phyloP scores from a whole-genome alignment of 2,888 invertebrate genomes.

The Drosophila subquinaria region DNA sequence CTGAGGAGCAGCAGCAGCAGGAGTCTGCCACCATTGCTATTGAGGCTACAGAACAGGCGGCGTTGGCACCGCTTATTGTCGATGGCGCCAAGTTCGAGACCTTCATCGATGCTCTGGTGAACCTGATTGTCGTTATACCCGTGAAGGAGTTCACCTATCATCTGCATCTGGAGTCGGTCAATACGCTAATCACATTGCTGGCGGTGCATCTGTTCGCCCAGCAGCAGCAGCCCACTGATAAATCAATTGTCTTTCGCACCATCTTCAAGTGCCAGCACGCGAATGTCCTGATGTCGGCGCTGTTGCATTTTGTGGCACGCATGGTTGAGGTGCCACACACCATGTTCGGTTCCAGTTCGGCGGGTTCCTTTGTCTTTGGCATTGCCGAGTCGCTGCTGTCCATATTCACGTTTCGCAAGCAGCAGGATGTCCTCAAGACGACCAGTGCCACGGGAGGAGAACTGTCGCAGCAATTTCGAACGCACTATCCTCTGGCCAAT shows the following conservation, averaged over 20 bases:
- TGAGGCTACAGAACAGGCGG: constrained; percentile 71
- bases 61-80: constrained; percentile 68
- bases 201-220: constrained; percentile 94
- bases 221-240: constrained; percentile 87
- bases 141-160: constrained; percentile 91
- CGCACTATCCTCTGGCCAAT: constrained; percentile 92
- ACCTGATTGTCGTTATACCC: constrained; percentile 85
- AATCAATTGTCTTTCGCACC: constrained; percentile 88
- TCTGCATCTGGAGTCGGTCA: constrained; percentile 94
- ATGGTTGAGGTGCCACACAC: constrained; percentile 89
- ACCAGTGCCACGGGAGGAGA: constrained; percentile 84
- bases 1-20: constrained; percentile 57
- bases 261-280: constrained; percentile 85
- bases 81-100: constrained; percentile 85
- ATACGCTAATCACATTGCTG: constrained; percentile 93
- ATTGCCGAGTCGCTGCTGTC: constrained; percentile 90
- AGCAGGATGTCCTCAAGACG: constrained; percentile 85
- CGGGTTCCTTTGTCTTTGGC: constrained; percentile 94
- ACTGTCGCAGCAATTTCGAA: constrained; percentile 86
- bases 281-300: constrained; percentile 89
- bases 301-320: constrained; percentile 91
- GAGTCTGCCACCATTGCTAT: constrained; percentile 75
- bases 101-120: constrained; percentile 85
- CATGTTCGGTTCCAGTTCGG: constrained; percentile 88
- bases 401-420: constrained; percentile 89